Evolutionary conservation across 2,888 invertebrate species (phyloP), one percentile per base, ranked within the genome.

Genomic region (Sesamia inferens): DNA sequence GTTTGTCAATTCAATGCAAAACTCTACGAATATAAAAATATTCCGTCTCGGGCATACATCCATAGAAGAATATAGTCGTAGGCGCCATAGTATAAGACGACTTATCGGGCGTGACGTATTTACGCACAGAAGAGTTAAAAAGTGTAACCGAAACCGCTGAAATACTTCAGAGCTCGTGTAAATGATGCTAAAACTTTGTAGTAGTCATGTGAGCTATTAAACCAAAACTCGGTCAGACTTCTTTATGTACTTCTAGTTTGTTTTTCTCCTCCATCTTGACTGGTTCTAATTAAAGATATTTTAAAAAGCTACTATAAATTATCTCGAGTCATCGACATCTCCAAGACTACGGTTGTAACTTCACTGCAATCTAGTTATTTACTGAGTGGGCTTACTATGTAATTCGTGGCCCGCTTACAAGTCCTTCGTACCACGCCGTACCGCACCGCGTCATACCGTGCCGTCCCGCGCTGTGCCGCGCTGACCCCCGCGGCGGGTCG

Each of bases 311-410:
- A 31, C 31, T 31, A 31, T 31, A 31, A 31, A 31, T 31, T 31
- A 31, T 31, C 31, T 31, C 31, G 31, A 3, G 31, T 31, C 31
- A 31, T 31, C 31, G 57, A 42, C 47, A 14, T 14, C 5, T 39
- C 5, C 13, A 61, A 51, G 13, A 59, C 42, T 16, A 19, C n/a
- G 7, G 22, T 59, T 59, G 16, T 55, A 71, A 74, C 51, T 78
- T 22, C 31, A 42, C 59, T n/a, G 47, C 59, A 71, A 81, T 66
- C 39, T 22, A 66, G 68, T 71, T 74, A 67, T 39, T 24, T 47
- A 63, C 70, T 71, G 42, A n/a, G 39, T 22, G 24, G 68, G 65
- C 73, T 70, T 68, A 66, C 61, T 64, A 68, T 55, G 72, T 68
- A 75, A 64, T 51, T 65, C 47, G 31, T 57, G 44, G 67, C 11